These are phyloP conservation scores for Nymphicus hollandicus DNA, from an alignment of 2,113 vertebrate genomes.

Conservation along the genomic window DNA sequence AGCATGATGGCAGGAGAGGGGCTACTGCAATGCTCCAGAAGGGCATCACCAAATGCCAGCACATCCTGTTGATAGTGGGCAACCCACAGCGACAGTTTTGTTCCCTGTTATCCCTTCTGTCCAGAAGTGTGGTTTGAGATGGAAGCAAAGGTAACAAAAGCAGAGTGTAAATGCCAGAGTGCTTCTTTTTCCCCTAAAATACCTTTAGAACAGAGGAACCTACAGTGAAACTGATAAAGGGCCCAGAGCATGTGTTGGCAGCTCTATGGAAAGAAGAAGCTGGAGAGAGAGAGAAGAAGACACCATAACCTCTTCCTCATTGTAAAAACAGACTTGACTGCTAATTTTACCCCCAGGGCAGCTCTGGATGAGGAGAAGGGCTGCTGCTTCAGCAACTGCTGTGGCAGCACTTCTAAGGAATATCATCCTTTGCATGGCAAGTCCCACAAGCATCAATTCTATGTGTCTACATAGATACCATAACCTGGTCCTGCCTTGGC, in stretches of 20 bases:
- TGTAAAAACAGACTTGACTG: not conserved
- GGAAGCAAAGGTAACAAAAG: not conserved
- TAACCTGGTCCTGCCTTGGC: not conserved
- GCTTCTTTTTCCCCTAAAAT: not conserved
- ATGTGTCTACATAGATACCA: not conserved
- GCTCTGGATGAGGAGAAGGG: not conserved
- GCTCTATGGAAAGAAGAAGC: not conserved
- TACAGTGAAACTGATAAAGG: not conserved
- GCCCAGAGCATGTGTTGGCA: not conserved
- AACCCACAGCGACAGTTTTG: accelerated
- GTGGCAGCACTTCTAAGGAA: not conserved
- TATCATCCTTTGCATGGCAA: not conserved
- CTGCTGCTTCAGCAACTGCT: not conserved
- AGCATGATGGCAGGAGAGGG: not conserved
- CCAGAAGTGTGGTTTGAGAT: not conserved
- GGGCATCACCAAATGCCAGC: not conserved
- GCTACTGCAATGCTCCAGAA: not conserved
- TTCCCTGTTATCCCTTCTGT: not conserved
- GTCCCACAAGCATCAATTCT: not conserved
- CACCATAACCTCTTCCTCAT: not conserved
- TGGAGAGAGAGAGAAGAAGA: not conserved
- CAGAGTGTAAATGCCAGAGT: not conserved
- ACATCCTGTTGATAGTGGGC: accelerated
- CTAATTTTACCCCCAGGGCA: not conserved
- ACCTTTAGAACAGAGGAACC: not conserved